Evolutionary conservation across 2,113 vertebrate genomes (phyloP), one percentile per base, ranked within the genome.

Genomic region (Periophthalmus modestus): DNA sequence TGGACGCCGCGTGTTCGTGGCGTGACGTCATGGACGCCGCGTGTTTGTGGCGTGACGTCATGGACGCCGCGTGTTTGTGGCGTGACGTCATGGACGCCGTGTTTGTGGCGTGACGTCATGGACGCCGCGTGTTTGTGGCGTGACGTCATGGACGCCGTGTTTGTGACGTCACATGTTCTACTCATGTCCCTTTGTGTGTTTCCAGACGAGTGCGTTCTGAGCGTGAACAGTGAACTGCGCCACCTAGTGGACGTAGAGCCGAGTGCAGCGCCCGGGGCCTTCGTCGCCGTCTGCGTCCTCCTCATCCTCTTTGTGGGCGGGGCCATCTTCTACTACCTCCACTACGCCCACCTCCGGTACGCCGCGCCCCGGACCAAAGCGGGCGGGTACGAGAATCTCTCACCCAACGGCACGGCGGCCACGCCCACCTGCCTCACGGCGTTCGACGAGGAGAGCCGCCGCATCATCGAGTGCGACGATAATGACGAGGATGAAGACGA

Each of bases 171-270:
- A 0, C 52, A 1, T 7, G n/a, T 1, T 1, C 2, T 6, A 14
- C 1, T n/a, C 3, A 9, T 6, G 18, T 7, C 7, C 5, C 21
- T 75, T n/a, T 73, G 28, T 10, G 65, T 52, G 46, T 61, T 74
- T 65, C 24, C 83, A 96, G 96, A 92, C 2, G 94, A 95, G 75
- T 99, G 98, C 76, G 36, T 96, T 72, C 82, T 95, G 43, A 72
- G 3, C 1, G 75, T 72, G 19, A 92, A 91, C 68, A 81, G 93
- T 63, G 47, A 88, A 0, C 55, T 92, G 50, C 23, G 0, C 28
- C 43, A 82, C 7, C 83, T 2, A 28, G 84, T 87, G 84, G 87
- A 88, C 4, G 55, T 70, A 33, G 23, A 19, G 68, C 82, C 69
- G 67, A 84, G 84, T 74, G 77, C 83, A 0, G 69, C 19, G 10